Conservation (phyloP, 2,888 invertebrate species). For the Calliopum simillimum region DNA sequence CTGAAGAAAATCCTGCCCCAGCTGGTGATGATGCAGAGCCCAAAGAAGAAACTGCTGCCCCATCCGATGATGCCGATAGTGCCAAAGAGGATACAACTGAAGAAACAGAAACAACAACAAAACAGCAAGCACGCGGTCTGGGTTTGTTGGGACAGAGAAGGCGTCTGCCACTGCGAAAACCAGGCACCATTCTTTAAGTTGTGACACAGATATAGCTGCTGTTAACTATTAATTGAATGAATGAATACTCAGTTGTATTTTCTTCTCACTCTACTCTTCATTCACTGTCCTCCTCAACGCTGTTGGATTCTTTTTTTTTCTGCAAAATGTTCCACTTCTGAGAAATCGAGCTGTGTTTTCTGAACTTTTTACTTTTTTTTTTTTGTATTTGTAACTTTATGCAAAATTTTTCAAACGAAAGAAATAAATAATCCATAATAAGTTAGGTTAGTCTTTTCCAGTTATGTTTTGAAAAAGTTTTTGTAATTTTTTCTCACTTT, state of each 20-base stretch:
- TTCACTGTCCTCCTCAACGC: not conserved
- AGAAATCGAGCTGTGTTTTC: slow-evolving; percentile 7
- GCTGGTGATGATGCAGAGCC: slow-evolving; percentile 38
- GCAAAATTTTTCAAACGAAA: not conserved
- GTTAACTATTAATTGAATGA: slow-evolving; percentile 18
- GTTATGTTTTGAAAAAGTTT: not conserved
- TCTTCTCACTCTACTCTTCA: not conserved
- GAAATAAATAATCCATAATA: slow-evolving; percentile 9
- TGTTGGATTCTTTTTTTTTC: not conserved
- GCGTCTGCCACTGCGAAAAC: slow-evolving; percentile 73
- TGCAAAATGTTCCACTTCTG: not conserved
- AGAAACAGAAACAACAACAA: slow-evolving; percentile 69
- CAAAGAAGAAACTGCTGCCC: slow-evolving; percentile 45
- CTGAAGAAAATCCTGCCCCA: slow-evolving; percentile 43
- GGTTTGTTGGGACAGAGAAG: slow-evolving; percentile 78
- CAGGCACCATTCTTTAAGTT: slow-evolving; percentile 68
- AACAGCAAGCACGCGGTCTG: slow-evolving; percentile 74
- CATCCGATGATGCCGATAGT: slow-evolving; percentile 45
- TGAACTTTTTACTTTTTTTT: not conserved
- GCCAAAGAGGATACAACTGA: slow-evolving; percentile 57
- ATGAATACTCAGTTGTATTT: too few relatives aligned
- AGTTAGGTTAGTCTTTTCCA: slow-evolving; percentile 29
- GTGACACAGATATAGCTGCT: slow-evolving; percentile 12
- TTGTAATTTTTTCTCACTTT: slow-evolving; percentile 1
- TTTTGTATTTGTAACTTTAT: slow-evolving; percentile 8